These are phyloP conservation scores for Kryptolebias marmoratus DNA, from an alignment of 2,113 vertebrate species.

Conservation along the genomic window DNA sequence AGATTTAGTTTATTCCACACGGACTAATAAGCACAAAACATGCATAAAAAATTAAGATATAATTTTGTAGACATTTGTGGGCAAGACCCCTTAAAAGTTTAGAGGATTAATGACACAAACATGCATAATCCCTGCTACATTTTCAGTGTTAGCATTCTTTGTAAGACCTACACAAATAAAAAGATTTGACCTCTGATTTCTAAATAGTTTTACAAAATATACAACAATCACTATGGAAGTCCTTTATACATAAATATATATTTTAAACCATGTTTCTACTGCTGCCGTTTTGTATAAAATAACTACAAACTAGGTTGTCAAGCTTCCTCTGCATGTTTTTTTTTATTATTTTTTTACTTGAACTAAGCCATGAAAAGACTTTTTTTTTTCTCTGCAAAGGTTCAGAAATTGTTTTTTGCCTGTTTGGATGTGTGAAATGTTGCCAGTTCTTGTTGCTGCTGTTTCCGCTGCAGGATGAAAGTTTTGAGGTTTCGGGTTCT, in stretches of 20 bases:
- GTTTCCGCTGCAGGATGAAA: slow-evolving; percentile 61
- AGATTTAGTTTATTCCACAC: background rate
- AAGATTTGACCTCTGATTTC: too few species aligned
- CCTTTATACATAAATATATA: too few species aligned
- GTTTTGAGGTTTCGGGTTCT: slow-evolving; percentile 57
- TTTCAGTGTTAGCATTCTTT: too few species aligned
- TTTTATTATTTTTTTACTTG: slow-evolving; percentile 15
- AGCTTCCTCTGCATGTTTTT: slow-evolving; percentile 15
- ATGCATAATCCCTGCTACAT: too few species aligned
- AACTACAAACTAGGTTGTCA: background rate
- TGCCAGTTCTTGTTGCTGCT: slow-evolving; percentile 55
- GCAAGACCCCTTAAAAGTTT: too few species aligned
- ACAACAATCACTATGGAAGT: too few species aligned
- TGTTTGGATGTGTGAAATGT: slow-evolving; percentile 48
- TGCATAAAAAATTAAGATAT: background rate
- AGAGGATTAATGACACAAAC: too few species aligned
- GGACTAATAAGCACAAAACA: background rate
- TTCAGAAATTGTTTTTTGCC: slow-evolving; percentile 43
- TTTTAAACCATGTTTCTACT: too few species aligned
- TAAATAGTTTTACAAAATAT: too few species aligned
- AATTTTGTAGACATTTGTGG: background rate
- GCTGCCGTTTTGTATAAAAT: background rate
- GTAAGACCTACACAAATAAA: too few species aligned
- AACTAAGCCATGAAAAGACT: slow-evolving; percentile 24
- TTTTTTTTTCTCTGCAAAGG: slow-evolving; percentile 13